Evolutionary conservation across 2,113 vertebrate species (phyloP).

Genomic region (Psettodes erumei): DNA sequence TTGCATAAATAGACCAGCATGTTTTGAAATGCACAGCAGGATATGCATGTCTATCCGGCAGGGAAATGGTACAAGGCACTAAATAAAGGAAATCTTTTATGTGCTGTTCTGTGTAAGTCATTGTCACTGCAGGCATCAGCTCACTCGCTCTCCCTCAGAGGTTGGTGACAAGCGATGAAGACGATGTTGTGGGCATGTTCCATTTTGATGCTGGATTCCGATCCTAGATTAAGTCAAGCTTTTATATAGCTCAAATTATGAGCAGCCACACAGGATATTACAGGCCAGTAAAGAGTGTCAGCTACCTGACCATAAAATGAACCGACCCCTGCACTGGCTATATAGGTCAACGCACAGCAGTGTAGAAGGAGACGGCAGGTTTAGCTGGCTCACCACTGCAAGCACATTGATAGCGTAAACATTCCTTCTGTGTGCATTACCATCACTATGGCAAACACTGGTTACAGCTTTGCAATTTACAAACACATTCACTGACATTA

Average conservation of each 20-base stretch:
- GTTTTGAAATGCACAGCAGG: slow-evolving; percentile 87
- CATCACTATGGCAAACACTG: background rate
- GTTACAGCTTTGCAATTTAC: background rate
- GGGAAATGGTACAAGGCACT: slow-evolving; percentile 73
- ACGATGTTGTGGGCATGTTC: slow-evolving; percentile 55
- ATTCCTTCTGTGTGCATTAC: background rate
- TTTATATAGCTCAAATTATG: slow-evolving; percentile 72
- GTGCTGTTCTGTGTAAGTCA: slow-evolving; percentile 57
- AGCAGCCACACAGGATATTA: slow-evolving; percentile 68
- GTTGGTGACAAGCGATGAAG: slow-evolving; percentile 68
- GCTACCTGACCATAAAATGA: slow-evolving; percentile 70
- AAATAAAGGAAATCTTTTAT: slow-evolving; percentile 71
- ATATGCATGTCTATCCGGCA: slow-evolving; percentile 67
- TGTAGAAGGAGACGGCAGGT: slow-evolving; percentile 26
- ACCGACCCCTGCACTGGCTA: slow-evolving; percentile 47
- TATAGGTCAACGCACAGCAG: slow-evolving; percentile 53
- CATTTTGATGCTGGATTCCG: slow-evolving; percentile 72
- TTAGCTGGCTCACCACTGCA: slow-evolving; percentile 18
- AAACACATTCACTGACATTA: slow-evolving; percentile 15
- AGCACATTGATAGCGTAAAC: slow-evolving; percentile 9
- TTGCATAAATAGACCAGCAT: slow-evolving; percentile 86
- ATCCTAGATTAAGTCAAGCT: slow-evolving; percentile 75
- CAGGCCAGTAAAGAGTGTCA: slow-evolving; percentile 70
- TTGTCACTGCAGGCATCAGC: slow-evolving; percentile 59
- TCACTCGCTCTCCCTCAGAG: slow-evolving; percentile 48